These are phyloP conservation scores for Plumapathes pennacea DNA, from an alignment of 92 coral and sea anemone genomes.

Conservation along the genomic window DNA sequence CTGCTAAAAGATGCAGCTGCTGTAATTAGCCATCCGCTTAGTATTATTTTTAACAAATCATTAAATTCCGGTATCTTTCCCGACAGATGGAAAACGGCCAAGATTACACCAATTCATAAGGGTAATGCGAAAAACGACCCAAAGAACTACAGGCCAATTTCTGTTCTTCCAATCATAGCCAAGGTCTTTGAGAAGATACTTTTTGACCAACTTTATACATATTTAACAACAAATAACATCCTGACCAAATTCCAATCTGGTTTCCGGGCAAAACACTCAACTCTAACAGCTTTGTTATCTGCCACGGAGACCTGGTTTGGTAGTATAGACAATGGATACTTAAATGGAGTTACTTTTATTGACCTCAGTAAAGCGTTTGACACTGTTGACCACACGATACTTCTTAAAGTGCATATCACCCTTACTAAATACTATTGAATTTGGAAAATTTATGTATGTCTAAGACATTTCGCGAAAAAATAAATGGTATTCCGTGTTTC, in stretches of 20 bases:
- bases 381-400: conserved; percentile 22
- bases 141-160: conserved; percentile 43
- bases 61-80: conserved; percentile 9
- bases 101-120: no score
- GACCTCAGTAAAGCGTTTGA: conserved; percentile 48
- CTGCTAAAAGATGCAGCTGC: conserved; percentile 3
- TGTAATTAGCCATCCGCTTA: conserved; percentile 18
- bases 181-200: conserved; percentile 29
- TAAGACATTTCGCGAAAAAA: no score
- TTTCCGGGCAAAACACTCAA: conserved; percentile 40
- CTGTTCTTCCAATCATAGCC: conserved; percentile 34
- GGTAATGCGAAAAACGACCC: no score
- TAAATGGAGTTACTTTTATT: conserved; percentile 41
- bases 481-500: no score
- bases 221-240: conserved; percentile 16
- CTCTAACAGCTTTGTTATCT: conserved; percentile 39
- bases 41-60: conserved; percentile 13
- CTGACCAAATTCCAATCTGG: conserved; percentile 40
- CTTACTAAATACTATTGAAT: no score
- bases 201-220: conserved; percentile 31
- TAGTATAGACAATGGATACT: conserved; percentile 36
- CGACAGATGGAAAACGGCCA: conserved; percentile 34
- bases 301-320: conserved; percentile 28
- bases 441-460: no score
- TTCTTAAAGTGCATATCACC: conserved; percentile 4